phyloP scores from a whole-genome alignment of 1,140 invertebrate genomes.

The Drosophila prosaltans region DNA sequence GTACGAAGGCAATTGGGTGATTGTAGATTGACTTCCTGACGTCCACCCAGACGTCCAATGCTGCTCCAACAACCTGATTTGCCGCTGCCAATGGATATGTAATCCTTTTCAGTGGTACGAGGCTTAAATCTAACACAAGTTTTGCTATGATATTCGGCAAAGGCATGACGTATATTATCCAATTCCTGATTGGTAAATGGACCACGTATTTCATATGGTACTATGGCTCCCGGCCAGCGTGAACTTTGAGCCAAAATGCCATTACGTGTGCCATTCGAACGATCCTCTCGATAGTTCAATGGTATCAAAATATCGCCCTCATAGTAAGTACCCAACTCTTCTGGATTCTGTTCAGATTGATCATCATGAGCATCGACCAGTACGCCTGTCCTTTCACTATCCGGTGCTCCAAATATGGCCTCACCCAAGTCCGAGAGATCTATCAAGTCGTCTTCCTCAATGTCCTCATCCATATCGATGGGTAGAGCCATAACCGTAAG shows the following conservation, averaged over 20 bases:
- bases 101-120: constrained; percentile 86
- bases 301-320: constrained; percentile 88
- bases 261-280: constrained; percentile 83
- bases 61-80: constrained; percentile 92
- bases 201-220: constrained; percentile 89
- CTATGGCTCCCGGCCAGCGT: constrained; percentile 87
- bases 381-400: constrained; percentile 82
- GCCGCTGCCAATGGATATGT: constrained; percentile 87
- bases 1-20: constrained; percentile 88
- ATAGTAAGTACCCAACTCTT: constrained; percentile 88
- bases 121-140: constrained; percentile 90
- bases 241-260: constrained; percentile 85
- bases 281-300: constrained; percentile 84
- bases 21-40: constrained; percentile 78
- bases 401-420: constrained; percentile 84
- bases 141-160: constrained; percentile 87
- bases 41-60: constrained; percentile 87
- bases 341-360: constrained; percentile 87
- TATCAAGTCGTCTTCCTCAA: constrained; percentile 81
- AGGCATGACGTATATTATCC: constrained; percentile 85
- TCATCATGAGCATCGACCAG: constrained; percentile 87
- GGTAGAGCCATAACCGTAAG: constrained; percentile 11
- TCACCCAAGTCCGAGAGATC: constrained; percentile 84
- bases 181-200: constrained; percentile 84
- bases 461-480: constrained; percentile 26